Evolutionary conservation across 2,113 vertebrate species (phyloP).

Genomic region (Leucopternis melanops): DNA sequence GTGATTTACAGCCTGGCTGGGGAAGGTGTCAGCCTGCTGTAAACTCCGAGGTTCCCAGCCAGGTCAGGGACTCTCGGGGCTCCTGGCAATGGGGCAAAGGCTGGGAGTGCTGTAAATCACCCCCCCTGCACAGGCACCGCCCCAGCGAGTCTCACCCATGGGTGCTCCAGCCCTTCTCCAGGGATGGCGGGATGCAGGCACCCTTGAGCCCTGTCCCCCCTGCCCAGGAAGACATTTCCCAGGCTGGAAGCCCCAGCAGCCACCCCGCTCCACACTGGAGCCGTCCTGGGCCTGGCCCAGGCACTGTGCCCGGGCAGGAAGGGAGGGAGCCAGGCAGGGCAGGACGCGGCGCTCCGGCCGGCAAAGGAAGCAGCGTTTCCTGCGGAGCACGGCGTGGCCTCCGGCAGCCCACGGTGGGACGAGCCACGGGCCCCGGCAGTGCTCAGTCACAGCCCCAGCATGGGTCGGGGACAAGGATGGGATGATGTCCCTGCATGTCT

Average conservation of each 20-base stretch:
- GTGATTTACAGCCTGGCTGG: background rate
- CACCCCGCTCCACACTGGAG: background rate
- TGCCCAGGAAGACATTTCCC: background rate
- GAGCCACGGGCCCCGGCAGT: accelerated
- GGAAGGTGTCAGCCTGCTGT: background rate
- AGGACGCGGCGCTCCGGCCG: background rate
- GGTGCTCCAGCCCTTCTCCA: background rate
- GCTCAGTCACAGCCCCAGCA: background rate
- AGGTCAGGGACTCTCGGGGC: background rate
- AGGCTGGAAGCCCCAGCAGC: background rate
- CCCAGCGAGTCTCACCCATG: background rate
- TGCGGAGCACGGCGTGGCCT: background rate
- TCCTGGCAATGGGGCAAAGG: background rate
- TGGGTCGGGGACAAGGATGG: accelerated
- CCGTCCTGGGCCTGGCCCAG: background rate
- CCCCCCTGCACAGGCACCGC: background rate
- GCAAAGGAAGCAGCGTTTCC: conserved; percentile 17
- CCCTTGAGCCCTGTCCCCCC: too few relatives aligned
- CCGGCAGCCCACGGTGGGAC: background rate
- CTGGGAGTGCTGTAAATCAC: background rate
- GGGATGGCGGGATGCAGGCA: accelerated
- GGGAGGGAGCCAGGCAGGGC: conserved; percentile 29
- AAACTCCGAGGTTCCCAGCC: accelerated
- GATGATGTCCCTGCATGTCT: background rate
- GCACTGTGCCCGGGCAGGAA: conserved; percentile 8